A percentile compares a stretch with the other conserved stretches of the same genome.
phyloP scores from a whole-genome alignment of 2,113 vertebrate species.

The Pedetes capensis region DNA sequence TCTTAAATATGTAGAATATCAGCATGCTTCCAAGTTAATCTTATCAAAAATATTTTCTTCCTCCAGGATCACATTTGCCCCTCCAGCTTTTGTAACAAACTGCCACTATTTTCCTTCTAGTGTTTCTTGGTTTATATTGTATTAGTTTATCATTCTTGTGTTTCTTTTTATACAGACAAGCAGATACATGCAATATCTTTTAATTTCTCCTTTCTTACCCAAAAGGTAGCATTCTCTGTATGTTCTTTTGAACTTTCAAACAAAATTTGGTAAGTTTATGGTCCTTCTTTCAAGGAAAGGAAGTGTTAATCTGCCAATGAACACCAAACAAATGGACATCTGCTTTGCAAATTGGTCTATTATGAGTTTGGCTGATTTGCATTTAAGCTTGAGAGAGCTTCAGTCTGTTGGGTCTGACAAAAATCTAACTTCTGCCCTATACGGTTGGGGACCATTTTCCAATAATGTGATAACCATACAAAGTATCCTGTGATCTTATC shows the following conservation, averaged over 20 bases:
- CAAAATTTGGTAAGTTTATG: not conserved
- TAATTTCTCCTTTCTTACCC: not conserved
- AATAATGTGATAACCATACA: not conserved
- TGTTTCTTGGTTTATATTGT: not conserved
- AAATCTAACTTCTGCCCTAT: not conserved
- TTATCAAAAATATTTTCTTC: not conserved
- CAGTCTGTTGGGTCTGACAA: not conserved
- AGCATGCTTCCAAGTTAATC: not conserved
- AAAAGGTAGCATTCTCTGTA: not conserved
- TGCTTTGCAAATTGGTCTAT: not conserved
- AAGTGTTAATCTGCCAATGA: not conserved
- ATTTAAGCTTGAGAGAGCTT: not conserved
- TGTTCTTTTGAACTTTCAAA: not conserved
- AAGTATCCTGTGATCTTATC: not conserved
- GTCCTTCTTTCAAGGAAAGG: not conserved
- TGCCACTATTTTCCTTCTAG: not conserved
- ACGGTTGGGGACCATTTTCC: not conserved
- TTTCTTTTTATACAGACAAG: not conserved
- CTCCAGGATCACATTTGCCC: not conserved
- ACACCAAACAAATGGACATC: not conserved
- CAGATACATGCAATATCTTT: not conserved
- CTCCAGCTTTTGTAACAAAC: not conserved
- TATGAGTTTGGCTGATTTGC: not conserved
- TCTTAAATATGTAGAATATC: not conserved
- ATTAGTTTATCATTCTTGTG: not conserved